Evolutionary conservation across 2,113 vertebrate species (phyloP).

Genomic region (Bubalus kerabau): DNA sequence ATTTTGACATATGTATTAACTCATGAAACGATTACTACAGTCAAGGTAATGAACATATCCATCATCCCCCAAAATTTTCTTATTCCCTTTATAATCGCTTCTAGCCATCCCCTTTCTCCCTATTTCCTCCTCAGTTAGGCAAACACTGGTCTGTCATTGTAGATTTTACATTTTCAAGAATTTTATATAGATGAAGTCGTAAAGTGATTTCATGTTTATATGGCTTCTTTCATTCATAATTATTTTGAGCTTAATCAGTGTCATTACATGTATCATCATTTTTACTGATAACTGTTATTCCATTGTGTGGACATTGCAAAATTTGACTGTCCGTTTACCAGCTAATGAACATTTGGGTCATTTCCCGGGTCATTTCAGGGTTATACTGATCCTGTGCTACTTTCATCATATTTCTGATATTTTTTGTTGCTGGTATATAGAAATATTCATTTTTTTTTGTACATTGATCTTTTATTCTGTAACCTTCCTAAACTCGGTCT

Average conservation of each 20-base stretch:
- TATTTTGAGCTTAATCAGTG: not conserved
- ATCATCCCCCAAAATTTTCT: not conserved
- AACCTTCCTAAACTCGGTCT: not conserved
- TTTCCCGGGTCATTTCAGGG: not conserved
- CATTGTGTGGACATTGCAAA: not conserved
- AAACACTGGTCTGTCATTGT: not conserved
- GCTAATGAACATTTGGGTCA: not conserved
- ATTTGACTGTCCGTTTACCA: not conserved
- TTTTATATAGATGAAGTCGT: not conserved
- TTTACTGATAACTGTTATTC: not conserved
- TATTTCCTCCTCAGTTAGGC: not conserved
- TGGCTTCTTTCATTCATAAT: not conserved
- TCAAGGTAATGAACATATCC: not conserved
- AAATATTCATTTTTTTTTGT: not conserved
- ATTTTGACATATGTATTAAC: not conserved
- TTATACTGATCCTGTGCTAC: not conserved
- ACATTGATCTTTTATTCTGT: not conserved
- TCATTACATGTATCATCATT: not conserved
- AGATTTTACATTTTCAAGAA: not conserved
- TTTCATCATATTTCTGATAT: not conserved
- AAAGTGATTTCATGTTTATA: not conserved
- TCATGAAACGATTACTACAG: not conserved
- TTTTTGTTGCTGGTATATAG: not conserved
- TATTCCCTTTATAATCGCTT: not conserved
- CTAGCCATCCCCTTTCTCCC: not conserved